These are phyloP conservation scores for Channa striata DNA, from an alignment of 2,797 vertebrate genomes.

Conservation along the genomic window DNA sequence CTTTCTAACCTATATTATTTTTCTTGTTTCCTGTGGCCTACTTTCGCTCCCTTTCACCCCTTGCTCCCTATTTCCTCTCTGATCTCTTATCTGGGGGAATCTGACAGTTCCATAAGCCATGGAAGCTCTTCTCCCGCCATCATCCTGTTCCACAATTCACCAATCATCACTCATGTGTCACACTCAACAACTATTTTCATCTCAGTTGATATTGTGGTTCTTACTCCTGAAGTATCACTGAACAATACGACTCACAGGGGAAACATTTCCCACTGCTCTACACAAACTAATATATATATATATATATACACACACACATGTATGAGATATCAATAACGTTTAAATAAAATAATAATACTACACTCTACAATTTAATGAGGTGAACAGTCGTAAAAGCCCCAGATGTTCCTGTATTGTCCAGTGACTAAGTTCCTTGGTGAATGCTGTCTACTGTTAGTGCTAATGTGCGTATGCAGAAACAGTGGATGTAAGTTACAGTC, in stretches of 20 bases:
- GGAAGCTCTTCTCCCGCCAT: neutral
- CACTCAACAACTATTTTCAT: neutral
- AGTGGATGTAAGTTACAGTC: too few species aligned
- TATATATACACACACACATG: too few species aligned
- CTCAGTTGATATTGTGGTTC: neutral
- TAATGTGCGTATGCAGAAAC: too few species aligned
- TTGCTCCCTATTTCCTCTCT: neutral
- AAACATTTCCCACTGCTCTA: too few species aligned
- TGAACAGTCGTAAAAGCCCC: too few species aligned
- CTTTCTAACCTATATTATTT: neutral
- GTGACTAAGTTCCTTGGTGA: too few species aligned
- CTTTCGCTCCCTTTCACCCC: neutral
- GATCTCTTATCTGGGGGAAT: neutral
- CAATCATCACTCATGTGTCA: neutral
- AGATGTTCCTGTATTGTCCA: too few species aligned
- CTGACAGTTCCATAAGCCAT: neutral
- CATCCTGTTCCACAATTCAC: neutral
- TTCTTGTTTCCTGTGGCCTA: constrained; percentile 2
- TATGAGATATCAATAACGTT: too few species aligned
- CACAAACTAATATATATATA: too few species aligned
- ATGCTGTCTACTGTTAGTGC: too few species aligned
- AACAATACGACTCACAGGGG: constrained; percentile 11
- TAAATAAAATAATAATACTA: too few species aligned
- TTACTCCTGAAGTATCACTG: neutral
- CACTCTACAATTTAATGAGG: too few species aligned